Evolutionary conservation across 1,140 invertebrate species (phyloP), one percentile per base, ranked within the genome.

Genomic region (Metopolophium dirhodum): DNA sequence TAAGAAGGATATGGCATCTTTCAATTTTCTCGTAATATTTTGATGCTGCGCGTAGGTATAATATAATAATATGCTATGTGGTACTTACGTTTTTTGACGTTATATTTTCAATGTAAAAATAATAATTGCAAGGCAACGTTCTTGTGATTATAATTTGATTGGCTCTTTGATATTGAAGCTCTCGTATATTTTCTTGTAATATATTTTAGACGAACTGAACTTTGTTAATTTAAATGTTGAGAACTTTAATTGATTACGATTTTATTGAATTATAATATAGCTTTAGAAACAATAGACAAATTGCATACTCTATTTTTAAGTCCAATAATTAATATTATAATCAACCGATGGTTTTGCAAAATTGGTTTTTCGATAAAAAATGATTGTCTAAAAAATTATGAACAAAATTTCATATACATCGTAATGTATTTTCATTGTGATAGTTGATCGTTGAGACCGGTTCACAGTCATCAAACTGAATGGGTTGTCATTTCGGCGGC

Each of bases 1-100:
- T 26, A 86, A 11, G 51, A 49, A 30, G 35, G 37, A 9, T 26
- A 89, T 18, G 30, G 11, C 1, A 51, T 89, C 37, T 57, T n/a
- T 89, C 87, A 9, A 89, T 89, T 89, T 37, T 35, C 3, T 57
- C 22, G 6, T 57, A 89, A 89, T 57, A 89, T 57, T n/a, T 88
- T 49, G 61, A 77, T 77, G 11, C n/a, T 18, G 30, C 26, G 6
- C 9, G 26, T n/a, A 77, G 4, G 7, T n/a, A 77, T 77, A n/a
- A 54, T n/a, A n/a, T 77, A 77, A n/a, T 77, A 77, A 77, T n/a
- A 68, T 68, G 14, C 4, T 54, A 54, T 18, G 61, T 4, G 4
- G 30, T n/a, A 1, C 30, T 18, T 77, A n/a, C 61, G n/a, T 20
- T 77, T 77, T 77, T 18, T n/a, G 61, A 77, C 30, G 1, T 77